Evolutionary conservation across 2,888 invertebrate species (phyloP), one percentile per base, ranked within the genome.

Genomic region (Apamea sordens): DNA sequence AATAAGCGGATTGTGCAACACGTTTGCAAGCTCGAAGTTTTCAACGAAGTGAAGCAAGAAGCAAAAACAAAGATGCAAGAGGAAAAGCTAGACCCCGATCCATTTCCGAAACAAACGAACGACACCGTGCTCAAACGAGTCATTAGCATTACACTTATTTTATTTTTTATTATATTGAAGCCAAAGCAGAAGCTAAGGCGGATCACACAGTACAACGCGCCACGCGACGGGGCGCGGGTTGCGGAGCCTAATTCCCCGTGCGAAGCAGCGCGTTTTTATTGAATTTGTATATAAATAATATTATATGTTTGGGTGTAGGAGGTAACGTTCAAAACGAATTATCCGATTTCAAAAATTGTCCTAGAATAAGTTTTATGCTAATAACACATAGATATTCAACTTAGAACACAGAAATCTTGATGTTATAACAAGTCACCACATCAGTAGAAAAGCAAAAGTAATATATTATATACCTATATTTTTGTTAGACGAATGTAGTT

Each of bases 21-120:
- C 73, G 74, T 74, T 74, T 61, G 53, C 80, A 64, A 80, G 76
- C 63, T 70, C 59, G 44, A 74, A 76, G 59, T 56, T 50, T 68
- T 71, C 70, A 72, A 21, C 70, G 50, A 76, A 63, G 79, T 77
- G 53, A 84, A 76, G 73, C 72, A 86, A 79, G 73, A 76, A 86
- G 87, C 78, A 83, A 86, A 85, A 86, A 76, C 81, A 80, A 83
- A 77, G 67, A 56, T n/a, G 68, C 77, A 77, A 82, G 74, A 71
- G 73, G 73, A 70, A 83, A 83, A 77, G 32, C 82, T 80, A 84
- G 81, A 82, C 89, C 90, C 89, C 91, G 91, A 92, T 92, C 89
- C 91, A 91, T 92, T 93, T 93, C 93, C 90, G 91, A 89, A 92
- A 92, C 91, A 92, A 92, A 93, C 91, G 91, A 91, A 91, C 89